Evolutionary conservation across 2,888 invertebrate genomes (phyloP).

Genomic region (Ferrisia virgata): DNA sequence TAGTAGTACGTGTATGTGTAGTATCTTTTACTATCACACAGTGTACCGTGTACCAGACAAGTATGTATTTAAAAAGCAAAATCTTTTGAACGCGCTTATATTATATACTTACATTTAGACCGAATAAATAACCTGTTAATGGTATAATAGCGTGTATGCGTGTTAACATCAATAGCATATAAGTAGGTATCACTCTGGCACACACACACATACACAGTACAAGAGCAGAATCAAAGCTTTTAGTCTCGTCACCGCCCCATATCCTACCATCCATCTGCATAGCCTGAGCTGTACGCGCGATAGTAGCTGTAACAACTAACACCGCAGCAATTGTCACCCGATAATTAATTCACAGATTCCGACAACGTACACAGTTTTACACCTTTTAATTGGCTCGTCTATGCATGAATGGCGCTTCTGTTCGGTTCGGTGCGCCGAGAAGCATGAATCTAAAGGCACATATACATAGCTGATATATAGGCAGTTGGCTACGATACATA

Average conservation of each 20-base stretch:
- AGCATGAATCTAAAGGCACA: background rate
- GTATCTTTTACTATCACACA: too few relatives aligned
- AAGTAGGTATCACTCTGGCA: background rate
- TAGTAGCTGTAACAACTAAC: too few relatives aligned
- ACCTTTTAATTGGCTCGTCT: conserved; percentile 2
- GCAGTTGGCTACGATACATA: background rate
- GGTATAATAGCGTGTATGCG: conserved; percentile 35
- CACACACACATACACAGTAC: background rate
- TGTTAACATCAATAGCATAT: background rate
- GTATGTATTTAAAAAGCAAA: background rate
- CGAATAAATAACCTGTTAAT: conserved; percentile 37
- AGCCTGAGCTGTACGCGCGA: too few relatives aligned
- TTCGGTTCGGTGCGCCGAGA: background rate
- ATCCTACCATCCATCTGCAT: too few relatives aligned
- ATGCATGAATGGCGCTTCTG: background rate
- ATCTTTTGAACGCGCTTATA: conserved; percentile 22
- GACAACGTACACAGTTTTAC: background rate
- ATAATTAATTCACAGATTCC: conserved; percentile 18
- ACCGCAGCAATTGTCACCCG: conserved; percentile 10
- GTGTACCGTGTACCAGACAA: too few relatives aligned
- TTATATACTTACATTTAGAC: too few relatives aligned
- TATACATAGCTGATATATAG: too few relatives aligned
- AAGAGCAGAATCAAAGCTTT: background rate
- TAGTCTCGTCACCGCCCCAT: too few relatives aligned
- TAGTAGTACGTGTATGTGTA: background rate